Base-by-base conservation (phyloP, 2,113 vertebrate genomes). In the Suncus etruscus region DNA sequence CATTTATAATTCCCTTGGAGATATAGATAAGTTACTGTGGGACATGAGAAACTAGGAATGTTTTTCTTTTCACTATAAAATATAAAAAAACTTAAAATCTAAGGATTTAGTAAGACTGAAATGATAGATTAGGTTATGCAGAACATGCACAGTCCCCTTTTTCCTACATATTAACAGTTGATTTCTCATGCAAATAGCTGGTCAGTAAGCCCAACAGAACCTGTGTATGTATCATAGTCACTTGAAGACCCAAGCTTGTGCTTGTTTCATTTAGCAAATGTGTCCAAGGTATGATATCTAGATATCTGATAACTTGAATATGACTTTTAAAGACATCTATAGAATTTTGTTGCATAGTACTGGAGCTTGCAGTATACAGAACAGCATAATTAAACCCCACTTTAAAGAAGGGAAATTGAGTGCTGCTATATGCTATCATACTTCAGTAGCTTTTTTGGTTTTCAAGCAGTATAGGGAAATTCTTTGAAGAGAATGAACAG, bases 81-180 rank as follows among this genome's bases (percentile, higher is more conserved):
- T 39, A 68, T 70, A n/a, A 94, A 91, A 61, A 27, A 15, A 86
- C 86, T 31, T 20, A 47, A 88, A 85, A 75, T n/a, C 51, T 75
- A 50, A 32, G 29, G 12, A 58, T 58, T 87, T 92, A n/a, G 32
- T 69, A 75, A 45, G 58, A 89, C n/a, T n/a, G 14, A 68, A 11
- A 75, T 31, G 14, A 45, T 83, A 75, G 47, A 15, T 31, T 87
- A 54, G 45, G 47, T 87, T 83, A 86, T 69, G 20, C 8, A 75
- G 18, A 58, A 84, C 20, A 79, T 58, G 58, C 48, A 66, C 50
- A 74, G 80, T 27, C 20, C n/a, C 15, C 61, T 68, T 92, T 87
- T 87, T 76, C 68, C 31, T 65, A 54, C 58, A 2, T 25, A 45
- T 47, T 75, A 90, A 70, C 20, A 72, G 6, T 84, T 84, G 61